Evolutionary conservation across 2,888 invertebrate genomes (phyloP).

Genomic region (Hypsopygia costalis): DNA sequence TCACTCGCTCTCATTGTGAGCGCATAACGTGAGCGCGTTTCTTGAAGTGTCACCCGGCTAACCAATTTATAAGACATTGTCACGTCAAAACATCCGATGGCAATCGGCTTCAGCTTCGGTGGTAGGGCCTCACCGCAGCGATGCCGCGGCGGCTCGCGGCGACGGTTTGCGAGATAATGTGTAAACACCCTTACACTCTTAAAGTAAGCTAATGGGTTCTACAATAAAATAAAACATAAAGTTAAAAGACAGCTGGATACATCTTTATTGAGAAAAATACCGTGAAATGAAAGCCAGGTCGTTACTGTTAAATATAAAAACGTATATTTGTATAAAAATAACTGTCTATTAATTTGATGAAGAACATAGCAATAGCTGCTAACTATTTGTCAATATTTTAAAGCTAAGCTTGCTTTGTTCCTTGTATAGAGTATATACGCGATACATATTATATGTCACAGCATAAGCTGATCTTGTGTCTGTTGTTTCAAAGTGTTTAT

Average conservation of each 20-base stretch:
- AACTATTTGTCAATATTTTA: conserved; percentile 8
- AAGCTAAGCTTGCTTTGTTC: neutral
- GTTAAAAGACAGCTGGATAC: conserved; percentile 40
- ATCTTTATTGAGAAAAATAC: conserved; percentile 54
- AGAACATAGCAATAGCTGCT: conserved; percentile 8
- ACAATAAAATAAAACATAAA: conserved; percentile 3
- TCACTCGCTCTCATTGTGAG: too few relatives aligned
- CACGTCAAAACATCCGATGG: too few relatives aligned
- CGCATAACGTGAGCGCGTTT: too few relatives aligned
- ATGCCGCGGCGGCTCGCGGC: too few relatives aligned
- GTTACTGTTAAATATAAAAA: conserved; percentile 39
- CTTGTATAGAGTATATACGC: conserved; percentile 1
- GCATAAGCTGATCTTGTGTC: neutral
- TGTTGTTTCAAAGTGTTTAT: conserved; percentile 11
- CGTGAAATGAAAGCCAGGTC: conserved; percentile 54
- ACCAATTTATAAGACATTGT: too few relatives aligned
- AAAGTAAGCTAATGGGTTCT: too few relatives aligned
- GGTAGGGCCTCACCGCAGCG: too few relatives aligned
- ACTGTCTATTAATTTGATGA: conserved; percentile 18
- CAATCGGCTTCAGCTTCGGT: too few relatives aligned
- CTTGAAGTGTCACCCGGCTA: too few relatives aligned
- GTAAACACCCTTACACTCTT: too few relatives aligned
- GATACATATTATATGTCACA: neutral
- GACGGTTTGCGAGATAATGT: too few relatives aligned
- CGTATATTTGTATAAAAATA: conserved; percentile 55